Percentiles rank a stretch among this genome's conserved stretches.
phyloP scores from a whole-genome alignment of 2,113 vertebrate genomes.

The Bettongia penicillata region DNA sequence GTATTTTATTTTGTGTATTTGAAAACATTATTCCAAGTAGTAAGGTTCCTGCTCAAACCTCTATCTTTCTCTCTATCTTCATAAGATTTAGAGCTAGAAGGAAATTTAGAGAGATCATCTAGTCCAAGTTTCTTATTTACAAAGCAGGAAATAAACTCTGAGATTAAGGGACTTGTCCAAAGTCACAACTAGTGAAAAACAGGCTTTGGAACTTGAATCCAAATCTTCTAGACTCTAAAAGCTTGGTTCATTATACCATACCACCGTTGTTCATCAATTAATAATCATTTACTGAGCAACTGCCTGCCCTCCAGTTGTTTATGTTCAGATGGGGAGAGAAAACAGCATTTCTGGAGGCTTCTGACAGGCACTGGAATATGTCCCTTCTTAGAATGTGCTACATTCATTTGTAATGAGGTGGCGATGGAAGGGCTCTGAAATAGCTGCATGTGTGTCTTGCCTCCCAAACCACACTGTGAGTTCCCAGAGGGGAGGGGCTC shows the following conservation, averaged over 20 bases:
- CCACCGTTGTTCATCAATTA: not conserved
- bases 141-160: not conserved
- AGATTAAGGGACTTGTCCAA: not conserved
- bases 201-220: not conserved
- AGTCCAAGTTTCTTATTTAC: not conserved
- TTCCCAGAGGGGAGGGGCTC: slow-evolving; percentile 55
- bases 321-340: not conserved
- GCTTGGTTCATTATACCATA: not conserved
- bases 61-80: not conserved
- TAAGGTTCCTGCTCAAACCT: not conserved
- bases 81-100: not conserved
- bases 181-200: not conserved
- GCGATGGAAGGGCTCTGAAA: slow-evolving; percentile 17
- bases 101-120: not conserved
- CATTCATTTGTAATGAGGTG: not conserved
- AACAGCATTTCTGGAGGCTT: not conserved
- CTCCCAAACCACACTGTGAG: not conserved
- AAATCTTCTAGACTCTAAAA: not conserved
- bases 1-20: not conserved
- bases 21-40: not conserved
- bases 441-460: not conserved
- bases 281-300: not conserved
- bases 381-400: not conserved
- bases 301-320: not conserved
- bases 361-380: not conserved